Base-by-base conservation (phyloP, 2,797 vertebrate species). In the Muscicapa comitata region DNA sequence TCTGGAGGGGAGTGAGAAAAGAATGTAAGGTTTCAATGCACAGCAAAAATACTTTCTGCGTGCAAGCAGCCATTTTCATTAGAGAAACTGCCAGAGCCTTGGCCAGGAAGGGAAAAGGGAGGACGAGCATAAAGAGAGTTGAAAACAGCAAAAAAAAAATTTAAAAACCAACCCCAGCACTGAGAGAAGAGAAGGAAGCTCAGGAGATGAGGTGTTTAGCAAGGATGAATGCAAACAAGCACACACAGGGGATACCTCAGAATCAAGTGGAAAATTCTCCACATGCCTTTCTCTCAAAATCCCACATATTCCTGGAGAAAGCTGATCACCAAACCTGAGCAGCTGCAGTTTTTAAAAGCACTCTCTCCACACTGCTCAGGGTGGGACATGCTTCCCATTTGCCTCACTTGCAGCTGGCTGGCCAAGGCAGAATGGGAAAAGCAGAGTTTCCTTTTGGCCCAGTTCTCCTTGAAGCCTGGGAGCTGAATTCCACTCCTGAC, bases 361-460 rank as follows among this genome's bases (percentile, higher is more conserved):
- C 57, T 95, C 65, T 81, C 82, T 79, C 53, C 86, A 16, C 77
- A 71, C 24, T 89, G 53, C 80, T 94, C 72, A 86, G 91, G 84
- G 85, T 80, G 84, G 82, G 89, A 95, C 87, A 77, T 43, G 77
- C 93, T 96, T 95, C 91, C 96, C 88, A 94, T 95, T 93, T 94
- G 92, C 94, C 89, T 96, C 94, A 63, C 80, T 94, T 82, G 43
- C 13, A 82, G 88, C 63, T 94, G 82, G 23, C 63, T 91, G 86
- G 93, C 86, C 91, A 67, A 79, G 11, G 13, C 9, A 90, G 91
- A 95, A 92, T 95, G 92, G 88, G 91, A 94, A 96, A 96, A 96
- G 79, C 94, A 93, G 89, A 91, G 87, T 94, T 96, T 91, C 94
- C 95, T 96, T 94, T 96, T 96, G 91, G 90, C 93, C 80, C 88